phyloP scores from a whole-genome alignment of 2,113 vertebrate genomes.

The Setophaga coronata region DNA sequence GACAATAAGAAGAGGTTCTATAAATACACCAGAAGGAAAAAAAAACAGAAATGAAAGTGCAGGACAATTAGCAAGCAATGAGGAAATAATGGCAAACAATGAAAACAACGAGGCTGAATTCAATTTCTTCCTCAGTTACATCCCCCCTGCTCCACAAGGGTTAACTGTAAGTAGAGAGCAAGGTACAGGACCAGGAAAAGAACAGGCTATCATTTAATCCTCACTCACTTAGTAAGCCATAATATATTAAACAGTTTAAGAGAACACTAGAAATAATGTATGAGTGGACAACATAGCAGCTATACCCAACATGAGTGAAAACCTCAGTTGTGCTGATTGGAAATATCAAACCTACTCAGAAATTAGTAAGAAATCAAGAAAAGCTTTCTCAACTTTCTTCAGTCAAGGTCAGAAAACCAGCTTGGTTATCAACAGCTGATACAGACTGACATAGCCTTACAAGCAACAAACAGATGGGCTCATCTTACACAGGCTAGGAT shows the following conservation, averaged over 20 bases:
- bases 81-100: neutral
- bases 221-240: neutral
- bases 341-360: neutral
- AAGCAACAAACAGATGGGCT: neutral
- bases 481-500: neutral
- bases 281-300: neutral
- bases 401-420: neutral
- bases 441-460: neutral
- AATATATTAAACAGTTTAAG: slow-evolving; percentile 33
- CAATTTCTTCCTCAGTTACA: neutral
- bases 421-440: neutral
- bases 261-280: slow-evolving; percentile 16
- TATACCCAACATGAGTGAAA: neutral
- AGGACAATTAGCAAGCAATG: neutral
- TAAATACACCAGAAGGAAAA: neutral
- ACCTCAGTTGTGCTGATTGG: neutral
- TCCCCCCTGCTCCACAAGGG: neutral
- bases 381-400: neutral
- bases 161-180: neutral
- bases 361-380: neutral
- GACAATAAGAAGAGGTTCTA: neutral
- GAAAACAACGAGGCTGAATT: neutral
- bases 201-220: neutral
- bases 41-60: neutral
- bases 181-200: neutral